Percentiles rank a stretch among this genome's conserved stretches.
phyloP scores from a whole-genome alignment of 2,888 invertebrate genomes.

The Ennomos quercinarius region DNA sequence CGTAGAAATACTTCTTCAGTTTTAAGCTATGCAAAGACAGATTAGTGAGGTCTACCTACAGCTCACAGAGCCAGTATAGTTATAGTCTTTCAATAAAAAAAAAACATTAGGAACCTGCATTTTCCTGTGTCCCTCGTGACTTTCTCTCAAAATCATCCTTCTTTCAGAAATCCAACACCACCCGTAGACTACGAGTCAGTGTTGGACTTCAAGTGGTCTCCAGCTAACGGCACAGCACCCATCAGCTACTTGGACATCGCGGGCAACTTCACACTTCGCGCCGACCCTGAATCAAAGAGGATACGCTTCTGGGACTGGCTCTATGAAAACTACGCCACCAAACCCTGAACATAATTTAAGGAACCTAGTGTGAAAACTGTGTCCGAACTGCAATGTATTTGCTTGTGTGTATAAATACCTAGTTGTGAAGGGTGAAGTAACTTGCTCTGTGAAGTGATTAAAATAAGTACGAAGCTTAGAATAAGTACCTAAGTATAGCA shows the following conservation, averaged over 20 bases:
- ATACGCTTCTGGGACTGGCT: conserved; percentile 85
- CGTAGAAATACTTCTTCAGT: too few relatives aligned
- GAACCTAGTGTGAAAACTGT: conserved; percentile 10
- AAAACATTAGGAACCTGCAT: too few relatives aligned
- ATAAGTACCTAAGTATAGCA: too few relatives aligned
- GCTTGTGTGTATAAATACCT: conserved; percentile 15
- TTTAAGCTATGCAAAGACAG: too few relatives aligned
- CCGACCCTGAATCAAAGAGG: conserved; percentile 82
- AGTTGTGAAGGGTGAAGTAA: conserved; percentile 14
- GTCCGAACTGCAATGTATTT: conserved; percentile 22
- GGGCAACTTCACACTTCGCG: conserved; percentile 76
- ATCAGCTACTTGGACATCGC: conserved; percentile 84
- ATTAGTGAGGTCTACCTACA: too few relatives aligned
- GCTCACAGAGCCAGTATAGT: too few relatives aligned
- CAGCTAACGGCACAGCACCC: conserved; percentile 69
- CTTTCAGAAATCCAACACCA: conserved; percentile 84
- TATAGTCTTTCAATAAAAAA: too few relatives aligned
- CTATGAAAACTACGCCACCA: conserved; percentile 65
- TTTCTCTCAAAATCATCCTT: background rate
- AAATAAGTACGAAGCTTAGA: too few relatives aligned
- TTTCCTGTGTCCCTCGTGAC: too few relatives aligned
- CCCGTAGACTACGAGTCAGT: conserved; percentile 77
- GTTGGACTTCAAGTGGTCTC: conserved; percentile 81
- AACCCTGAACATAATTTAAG: conserved; percentile 35
- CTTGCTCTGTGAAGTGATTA: conserved; percentile 1